These are phyloP conservation scores for Dryococelus australis DNA, from an alignment of 2,888 invertebrate species.

Conservation along the genomic window DNA sequence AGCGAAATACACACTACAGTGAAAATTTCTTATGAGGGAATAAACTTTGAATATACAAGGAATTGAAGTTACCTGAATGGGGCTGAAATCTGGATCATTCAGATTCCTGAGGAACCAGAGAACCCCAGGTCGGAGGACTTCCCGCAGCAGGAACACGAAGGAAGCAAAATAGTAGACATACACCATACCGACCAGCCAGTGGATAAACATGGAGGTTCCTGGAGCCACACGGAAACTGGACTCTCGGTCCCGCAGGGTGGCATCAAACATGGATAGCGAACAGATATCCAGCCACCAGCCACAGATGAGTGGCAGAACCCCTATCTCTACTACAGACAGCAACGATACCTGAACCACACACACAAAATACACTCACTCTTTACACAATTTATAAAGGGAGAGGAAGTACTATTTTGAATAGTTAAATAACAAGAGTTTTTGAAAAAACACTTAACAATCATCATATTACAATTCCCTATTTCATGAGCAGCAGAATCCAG, in stretches of 20 bases:
- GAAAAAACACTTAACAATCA: too few relatives aligned
- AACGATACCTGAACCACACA: conserved; percentile 77
- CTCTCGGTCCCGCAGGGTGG: conserved; percentile 86
- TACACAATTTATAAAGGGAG: too few relatives aligned
- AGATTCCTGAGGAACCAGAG: conserved; percentile 97
- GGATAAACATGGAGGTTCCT: conserved; percentile 96
- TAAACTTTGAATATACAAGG: too few relatives aligned
- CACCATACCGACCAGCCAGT: conserved; percentile 99
- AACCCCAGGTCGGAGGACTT: conserved; percentile 95
- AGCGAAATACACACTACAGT: too few relatives aligned
- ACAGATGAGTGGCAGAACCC: conserved; percentile 94
- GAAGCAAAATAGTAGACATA: conserved; percentile 99
- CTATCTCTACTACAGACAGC: conserved; percentile 95
- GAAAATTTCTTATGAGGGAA: too few relatives aligned
- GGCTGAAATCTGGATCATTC: conserved; percentile 99
- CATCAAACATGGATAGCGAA: conserved; percentile 90
- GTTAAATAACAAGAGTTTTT: too few relatives aligned
- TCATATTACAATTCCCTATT: too few relatives aligned
- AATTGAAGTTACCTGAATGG: conserved; percentile 77
- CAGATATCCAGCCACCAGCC: conserved; percentile 99
- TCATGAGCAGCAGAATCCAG: too few relatives aligned
- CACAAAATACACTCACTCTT: background rate
- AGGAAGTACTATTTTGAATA: too few relatives aligned
- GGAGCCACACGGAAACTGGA: conserved; percentile 89
- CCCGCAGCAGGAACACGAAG: conserved; percentile 89